Conservation (phyloP, 2,113 vertebrate genomes). For the Alces alces region DNA sequence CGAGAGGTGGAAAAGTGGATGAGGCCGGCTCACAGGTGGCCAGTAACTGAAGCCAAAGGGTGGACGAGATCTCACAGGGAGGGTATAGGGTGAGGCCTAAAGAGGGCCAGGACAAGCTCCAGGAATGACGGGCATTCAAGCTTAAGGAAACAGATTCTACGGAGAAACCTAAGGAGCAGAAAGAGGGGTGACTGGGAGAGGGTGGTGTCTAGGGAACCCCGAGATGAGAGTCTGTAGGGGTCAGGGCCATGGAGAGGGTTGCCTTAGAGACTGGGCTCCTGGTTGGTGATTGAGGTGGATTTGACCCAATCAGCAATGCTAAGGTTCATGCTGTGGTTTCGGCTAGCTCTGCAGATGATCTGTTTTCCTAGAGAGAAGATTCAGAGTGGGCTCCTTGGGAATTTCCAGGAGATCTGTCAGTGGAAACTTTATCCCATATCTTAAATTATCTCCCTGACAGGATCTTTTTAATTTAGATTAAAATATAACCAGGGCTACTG, state of each 20-base stretch:
- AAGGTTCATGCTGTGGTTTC: not conserved
- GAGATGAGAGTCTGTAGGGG: not conserved
- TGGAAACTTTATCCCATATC: not conserved
- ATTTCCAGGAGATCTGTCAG: not conserved
- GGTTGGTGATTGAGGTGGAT: too few relatives aligned
- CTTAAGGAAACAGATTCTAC: not conserved
- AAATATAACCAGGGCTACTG: not conserved
- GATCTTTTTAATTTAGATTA: constrained; percentile 23
- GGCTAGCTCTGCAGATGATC: not conserved
- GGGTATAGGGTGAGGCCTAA: not conserved
- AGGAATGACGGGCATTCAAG: not conserved
- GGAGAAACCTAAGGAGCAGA: not conserved
- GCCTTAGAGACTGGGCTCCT: not conserved
- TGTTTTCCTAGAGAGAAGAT: constrained; percentile 5
- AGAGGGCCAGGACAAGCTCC: not conserved
- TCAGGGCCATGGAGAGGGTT: not conserved
- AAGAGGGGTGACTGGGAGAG: not conserved
- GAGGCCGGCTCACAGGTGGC: not conserved
- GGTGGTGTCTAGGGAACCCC: accelerated
- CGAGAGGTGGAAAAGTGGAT: not conserved
- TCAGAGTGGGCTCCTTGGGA: not conserved
- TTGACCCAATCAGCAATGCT: not conserved
- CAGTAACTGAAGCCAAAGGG: not conserved
- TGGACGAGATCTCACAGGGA: not conserved
- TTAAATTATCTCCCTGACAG: not conserved